phyloP scores from a whole-genome alignment of 2,113 vertebrate genomes.

The Rhea americana region DNA sequence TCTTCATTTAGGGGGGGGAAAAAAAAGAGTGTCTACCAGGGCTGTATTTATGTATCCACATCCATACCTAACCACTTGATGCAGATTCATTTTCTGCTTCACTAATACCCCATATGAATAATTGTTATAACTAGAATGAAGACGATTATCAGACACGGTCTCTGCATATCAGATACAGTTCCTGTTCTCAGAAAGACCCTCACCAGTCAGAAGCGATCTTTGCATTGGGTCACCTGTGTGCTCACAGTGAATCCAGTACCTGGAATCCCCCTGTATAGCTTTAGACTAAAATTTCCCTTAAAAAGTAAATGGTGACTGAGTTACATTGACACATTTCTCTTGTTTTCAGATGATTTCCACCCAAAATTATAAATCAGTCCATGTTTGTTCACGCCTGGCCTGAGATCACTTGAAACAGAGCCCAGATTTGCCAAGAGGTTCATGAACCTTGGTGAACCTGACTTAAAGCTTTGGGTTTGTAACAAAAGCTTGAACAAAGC shows the following conservation, averaged over 20 bases:
- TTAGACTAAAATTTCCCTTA: neutral
- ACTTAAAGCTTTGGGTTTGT: neutral
- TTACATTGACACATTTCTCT: neutral
- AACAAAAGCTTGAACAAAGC: conserved; percentile 44
- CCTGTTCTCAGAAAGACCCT: neutral
- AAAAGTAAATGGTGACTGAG: neutral
- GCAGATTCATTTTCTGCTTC: neutral
- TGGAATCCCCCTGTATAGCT: neutral
- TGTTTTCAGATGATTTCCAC: neutral
- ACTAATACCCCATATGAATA: neutral
- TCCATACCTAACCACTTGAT: neutral
- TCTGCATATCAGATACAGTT: neutral
- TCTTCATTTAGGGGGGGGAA: neutral
- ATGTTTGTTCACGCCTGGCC: neutral
- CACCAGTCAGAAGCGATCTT: neutral
- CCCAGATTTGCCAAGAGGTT: neutral
- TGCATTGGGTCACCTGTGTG: neutral
- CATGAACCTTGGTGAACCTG: neutral
- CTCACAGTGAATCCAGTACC: neutral
- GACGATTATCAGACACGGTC: neutral
- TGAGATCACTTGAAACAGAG: neutral
- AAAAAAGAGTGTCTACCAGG: neutral
- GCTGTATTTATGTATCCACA: neutral
- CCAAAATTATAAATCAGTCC: neutral
- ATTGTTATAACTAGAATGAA: neutral